A percentile compares a stretch with the other conserved stretches of the same genome.
phyloP scores from a whole-genome alignment of 1,140 invertebrate species.

The Eurosta solidaginis region DNA sequence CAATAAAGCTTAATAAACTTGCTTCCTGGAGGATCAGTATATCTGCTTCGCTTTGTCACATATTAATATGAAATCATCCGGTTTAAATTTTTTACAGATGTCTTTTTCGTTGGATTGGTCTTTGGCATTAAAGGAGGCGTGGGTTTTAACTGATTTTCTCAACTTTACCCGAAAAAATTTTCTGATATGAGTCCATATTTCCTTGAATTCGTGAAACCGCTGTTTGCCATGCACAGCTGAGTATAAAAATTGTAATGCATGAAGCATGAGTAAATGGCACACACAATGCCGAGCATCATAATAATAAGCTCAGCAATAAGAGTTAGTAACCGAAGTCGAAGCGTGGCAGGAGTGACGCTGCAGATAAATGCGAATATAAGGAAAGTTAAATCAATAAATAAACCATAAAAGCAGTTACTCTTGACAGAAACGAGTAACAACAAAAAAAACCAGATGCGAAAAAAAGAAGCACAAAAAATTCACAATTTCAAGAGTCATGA shows the following conservation, averaged over 20 bases:
- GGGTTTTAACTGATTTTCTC: no score
- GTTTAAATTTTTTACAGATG: no score
- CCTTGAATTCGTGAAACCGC: no score
- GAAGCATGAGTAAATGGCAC: neutral
- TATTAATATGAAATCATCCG: no score
- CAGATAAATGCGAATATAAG: constrained; percentile 16
- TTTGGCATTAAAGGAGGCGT: no score
- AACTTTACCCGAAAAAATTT: no score
- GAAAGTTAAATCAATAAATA: constrained; percentile 29
- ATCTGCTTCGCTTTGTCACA: no score
- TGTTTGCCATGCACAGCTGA: neutral
- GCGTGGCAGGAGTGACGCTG: neutral
- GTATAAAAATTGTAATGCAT: neutral
- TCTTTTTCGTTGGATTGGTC: no score
- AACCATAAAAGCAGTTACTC: constrained; percentile 21
- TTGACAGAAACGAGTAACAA: neutral
- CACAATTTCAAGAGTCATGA: neutral
- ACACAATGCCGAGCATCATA: constrained; percentile 6
- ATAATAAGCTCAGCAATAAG: constrained; percentile 10
- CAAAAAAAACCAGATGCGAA: neutral
- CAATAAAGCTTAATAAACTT: no score
- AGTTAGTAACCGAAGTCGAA: neutral
- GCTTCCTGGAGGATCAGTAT: no score
- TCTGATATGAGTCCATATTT: no score
- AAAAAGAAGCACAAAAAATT: neutral